These are phyloP conservation scores for Tenrec ecaudatus DNA, from an alignment of 2,113 vertebrate genomes.

Conservation along the genomic window DNA sequence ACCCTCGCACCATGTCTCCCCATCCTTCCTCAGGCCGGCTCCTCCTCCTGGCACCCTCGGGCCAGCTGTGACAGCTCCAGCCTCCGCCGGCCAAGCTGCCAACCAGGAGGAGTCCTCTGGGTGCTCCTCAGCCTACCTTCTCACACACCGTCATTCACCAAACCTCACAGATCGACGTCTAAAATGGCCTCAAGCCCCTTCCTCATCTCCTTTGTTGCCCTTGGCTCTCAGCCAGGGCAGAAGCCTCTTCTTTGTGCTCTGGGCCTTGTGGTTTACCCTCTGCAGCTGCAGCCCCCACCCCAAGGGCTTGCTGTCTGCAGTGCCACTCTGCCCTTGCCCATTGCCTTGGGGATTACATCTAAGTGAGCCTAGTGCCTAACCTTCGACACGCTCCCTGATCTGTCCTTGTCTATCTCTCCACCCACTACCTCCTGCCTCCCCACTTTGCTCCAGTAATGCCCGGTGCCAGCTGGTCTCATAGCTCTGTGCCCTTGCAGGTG, in stretches of 20 bases:
- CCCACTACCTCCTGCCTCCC: neutral
- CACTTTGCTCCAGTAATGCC: neutral
- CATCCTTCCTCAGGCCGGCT: rapidly evolving
- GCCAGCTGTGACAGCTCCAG: neutral
- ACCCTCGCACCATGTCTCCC: neutral
- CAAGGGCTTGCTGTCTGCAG: neutral
- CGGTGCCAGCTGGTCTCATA: neutral
- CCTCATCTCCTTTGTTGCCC: neutral
- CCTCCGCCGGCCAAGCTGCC: neutral
- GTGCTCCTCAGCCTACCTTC: rapidly evolving
- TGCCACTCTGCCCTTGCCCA: neutral
- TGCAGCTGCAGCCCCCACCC: neutral
- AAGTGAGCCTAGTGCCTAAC: neutral
- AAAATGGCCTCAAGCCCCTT: neutral
- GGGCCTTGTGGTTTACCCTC: neutral
- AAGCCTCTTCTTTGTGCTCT: neutral
- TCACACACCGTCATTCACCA: neutral
- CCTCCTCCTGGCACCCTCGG: neutral
- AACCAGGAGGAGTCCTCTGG: neutral
- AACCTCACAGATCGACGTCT: neutral
- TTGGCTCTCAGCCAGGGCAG: neutral
- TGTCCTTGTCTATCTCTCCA: neutral
- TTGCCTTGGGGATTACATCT: neutral
- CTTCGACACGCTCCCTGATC: neutral
- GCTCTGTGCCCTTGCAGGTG: neutral